A percentile compares a stretch with the other conserved stretches of the same genome.
Conservation (phyloP, 2,113 vertebrate species). For the Paradisaea rubra region DNA sequence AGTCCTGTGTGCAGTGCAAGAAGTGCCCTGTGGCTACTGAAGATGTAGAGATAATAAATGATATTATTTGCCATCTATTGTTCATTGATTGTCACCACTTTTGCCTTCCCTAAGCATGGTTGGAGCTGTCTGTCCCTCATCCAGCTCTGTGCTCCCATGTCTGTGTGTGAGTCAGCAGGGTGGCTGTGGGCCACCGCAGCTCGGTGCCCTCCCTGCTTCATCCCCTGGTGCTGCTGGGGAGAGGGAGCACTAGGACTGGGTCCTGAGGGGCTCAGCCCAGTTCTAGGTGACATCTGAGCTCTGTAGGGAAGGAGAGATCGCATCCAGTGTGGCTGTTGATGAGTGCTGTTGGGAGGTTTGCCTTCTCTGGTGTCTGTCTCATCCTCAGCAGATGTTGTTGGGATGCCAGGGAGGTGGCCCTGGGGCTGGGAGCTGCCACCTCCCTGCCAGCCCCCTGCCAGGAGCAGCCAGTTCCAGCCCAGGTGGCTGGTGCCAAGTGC, state of each 20-base stretch:
- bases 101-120: not conserved
- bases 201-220: not conserved
- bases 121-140: not conserved
- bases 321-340: not conserved
- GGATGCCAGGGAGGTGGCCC: not conserved
- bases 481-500: not conserved
- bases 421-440: not conserved
- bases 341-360: not conserved
- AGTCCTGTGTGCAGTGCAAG: not conserved
- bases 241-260: not conserved
- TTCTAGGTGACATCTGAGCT: not conserved
- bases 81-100: not conserved
- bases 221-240: not conserved
- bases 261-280: not conserved
- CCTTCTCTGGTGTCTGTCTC: not conserved
- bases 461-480: not conserved
- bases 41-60: not conserved
- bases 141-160: not conserved
- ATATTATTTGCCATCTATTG: not conserved
- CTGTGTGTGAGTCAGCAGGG: rapidly evolving
- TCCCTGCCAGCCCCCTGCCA: not conserved
- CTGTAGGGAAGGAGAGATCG: not conserved
- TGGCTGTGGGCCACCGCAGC: not conserved
- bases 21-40: not conserved
- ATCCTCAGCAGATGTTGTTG: not conserved